Base-by-base conservation (phyloP, 2,113 vertebrate genomes). In the Petaurus breviceps region DNA sequence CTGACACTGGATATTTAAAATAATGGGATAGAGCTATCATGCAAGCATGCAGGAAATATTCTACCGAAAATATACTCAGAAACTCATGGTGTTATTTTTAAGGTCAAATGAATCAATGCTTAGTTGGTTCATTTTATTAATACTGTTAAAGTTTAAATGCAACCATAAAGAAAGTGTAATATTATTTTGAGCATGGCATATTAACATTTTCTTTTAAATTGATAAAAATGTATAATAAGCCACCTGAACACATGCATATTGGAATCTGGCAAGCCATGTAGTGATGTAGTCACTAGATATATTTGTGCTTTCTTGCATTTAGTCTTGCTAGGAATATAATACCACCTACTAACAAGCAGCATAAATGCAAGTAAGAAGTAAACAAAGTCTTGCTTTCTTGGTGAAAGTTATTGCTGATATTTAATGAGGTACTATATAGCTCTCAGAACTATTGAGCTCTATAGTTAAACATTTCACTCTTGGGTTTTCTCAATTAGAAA, bases 211-310 rank as follows among this genome's bases (percentile, higher is more conserved):
- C 61, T 43, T 84, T 84, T 84, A 84, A 84, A 84, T 84, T n/a
- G 12, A 77, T 12, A 77, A 77, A 77, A 77, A 77, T 77, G 68
- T 43, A 77, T 77, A n/a, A 77, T 77, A 77, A 77, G 68, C 68
- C 96, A 92, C 95, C 95, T 98, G 97, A 96, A 95, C 23, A 93
- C 57, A 57, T 95, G 91, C 95, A 84, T 93, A 68, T 0, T 8
- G 68, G 93, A 91, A 61, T 31, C 8, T n/a, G 25, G 31, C 37
- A 68, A 68, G 3, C 31, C 77, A 68, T 92, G 50, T 96, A 95
- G 77, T 51, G 43, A 93, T 52, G 47, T 43, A 84, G 7, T 43
- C n/a, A 84, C 22, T 84, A 77, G 14, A 77, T 77, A 77, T n/a
- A 84, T 84, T 43, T 84, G 19, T 84, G 90, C 54, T 96, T 95